These are phyloP conservation scores for Mus spicilegus DNA, from an alignment of 2,113 vertebrate genomes.

Conservation along the genomic window DNA sequence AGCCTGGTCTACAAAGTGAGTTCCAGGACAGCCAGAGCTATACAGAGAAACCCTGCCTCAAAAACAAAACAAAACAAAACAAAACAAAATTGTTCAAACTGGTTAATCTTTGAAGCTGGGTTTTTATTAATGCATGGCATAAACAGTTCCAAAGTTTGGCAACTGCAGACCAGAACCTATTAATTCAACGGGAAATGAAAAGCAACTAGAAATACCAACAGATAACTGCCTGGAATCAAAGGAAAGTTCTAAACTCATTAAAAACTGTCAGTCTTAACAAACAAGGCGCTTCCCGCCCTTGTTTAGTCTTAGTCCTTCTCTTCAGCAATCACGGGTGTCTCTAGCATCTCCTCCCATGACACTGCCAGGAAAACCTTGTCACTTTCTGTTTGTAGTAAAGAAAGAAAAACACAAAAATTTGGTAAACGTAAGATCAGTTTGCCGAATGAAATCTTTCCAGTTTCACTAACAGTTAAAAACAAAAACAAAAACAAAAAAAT, in stretches of 20 bases:
- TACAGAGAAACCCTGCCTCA: too few relatives aligned
- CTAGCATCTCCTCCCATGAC: not conserved
- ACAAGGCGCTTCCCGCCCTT: not conserved
- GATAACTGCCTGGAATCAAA: not conserved
- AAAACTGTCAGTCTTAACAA: not conserved
- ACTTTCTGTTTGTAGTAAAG: conserved; percentile 14
- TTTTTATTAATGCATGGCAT: not conserved
- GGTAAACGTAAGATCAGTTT: not conserved
- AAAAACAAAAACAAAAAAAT: not conserved
- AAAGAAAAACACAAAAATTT: conserved; percentile 8
- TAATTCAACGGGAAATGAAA: conserved; percentile 1
- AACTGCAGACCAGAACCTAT: not conserved
- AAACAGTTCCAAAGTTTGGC: not conserved
- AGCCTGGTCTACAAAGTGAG: too few relatives aligned
- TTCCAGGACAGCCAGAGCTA: too few relatives aligned
- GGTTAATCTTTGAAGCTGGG: not conserved
- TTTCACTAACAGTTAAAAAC: not conserved
- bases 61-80: too few relatives aligned
- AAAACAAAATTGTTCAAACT: not conserved
- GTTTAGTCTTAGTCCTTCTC: not conserved
- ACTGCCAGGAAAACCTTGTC: not conserved
- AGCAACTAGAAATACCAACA: not conserved
- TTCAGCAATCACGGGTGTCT: not conserved
- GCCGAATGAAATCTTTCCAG: not conserved
- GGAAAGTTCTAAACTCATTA: not conserved